Evolutionary conservation across 2,113 vertebrate species (phyloP).

Genomic region (Cariama cristata): DNA sequence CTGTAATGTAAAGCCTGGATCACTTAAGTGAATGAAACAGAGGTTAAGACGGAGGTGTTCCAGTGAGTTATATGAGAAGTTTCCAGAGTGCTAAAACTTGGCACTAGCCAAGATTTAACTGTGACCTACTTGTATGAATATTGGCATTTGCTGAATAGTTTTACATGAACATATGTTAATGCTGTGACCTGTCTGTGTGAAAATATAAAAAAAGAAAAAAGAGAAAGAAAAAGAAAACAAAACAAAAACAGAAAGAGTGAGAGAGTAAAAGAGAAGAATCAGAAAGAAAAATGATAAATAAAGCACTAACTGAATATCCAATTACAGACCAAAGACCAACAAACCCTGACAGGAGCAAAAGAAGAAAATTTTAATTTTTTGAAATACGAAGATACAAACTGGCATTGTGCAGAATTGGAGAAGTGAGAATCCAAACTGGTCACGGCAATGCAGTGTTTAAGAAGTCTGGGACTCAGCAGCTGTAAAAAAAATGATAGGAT

Average conservation of each 20-base stretch:
- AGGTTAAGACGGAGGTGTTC: not conserved
- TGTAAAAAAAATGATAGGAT: not conserved
- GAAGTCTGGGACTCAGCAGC: not conserved
- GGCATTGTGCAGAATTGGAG: not conserved
- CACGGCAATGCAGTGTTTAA: not conserved
- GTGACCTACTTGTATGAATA: not conserved
- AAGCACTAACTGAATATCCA: not conserved
- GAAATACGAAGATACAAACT: not conserved
- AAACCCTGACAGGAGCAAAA: not conserved
- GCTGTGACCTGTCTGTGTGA: not conserved
- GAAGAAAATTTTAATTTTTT: not conserved
- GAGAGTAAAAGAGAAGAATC: not conserved
- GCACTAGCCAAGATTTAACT: not conserved
- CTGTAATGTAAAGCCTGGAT: not conserved
- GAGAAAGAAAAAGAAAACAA: too few species aligned
- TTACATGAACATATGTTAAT: not conserved
- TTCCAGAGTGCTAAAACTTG: not conserved
- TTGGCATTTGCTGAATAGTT: not conserved
- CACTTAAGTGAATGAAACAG: not conserved
- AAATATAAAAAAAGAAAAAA: not conserved
- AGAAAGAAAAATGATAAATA: not conserved
- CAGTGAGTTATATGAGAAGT: not conserved
- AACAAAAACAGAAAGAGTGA: not conserved
- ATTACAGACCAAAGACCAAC: not conserved
- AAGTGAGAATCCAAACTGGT: not conserved